phyloP scores from a whole-genome alignment of 2,888 invertebrate species.

The Sarcophaga caerulescens region DNA sequence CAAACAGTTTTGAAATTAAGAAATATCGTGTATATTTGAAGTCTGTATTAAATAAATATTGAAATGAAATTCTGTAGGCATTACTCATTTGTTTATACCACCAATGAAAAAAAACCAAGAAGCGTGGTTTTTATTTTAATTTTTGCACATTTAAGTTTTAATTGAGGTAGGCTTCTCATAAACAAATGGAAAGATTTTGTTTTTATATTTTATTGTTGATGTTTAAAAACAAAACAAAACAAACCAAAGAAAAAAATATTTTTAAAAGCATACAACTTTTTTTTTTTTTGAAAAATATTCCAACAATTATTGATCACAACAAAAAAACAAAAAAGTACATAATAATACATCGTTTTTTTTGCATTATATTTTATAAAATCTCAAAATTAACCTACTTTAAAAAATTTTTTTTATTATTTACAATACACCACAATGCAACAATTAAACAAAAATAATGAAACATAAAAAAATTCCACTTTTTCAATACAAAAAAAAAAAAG shows the following conservation, averaged over 20 bases:
- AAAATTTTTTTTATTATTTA: neutral
- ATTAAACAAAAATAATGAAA: slow-evolving; percentile 45
- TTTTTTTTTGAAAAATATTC: neutral
- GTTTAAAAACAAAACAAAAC: neutral
- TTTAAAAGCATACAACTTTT: neutral
- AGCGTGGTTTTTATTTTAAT: neutral
- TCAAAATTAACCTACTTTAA: slow-evolving; percentile 65
- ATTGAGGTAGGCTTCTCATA: slow-evolving; percentile 75
- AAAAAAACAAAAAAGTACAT: slow-evolving; percentile 13
- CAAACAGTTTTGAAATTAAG: too few relatives aligned
- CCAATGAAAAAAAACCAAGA: too few relatives aligned
- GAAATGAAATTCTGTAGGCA: too few relatives aligned
- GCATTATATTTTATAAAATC: slow-evolving; percentile 6
- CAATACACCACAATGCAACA: slow-evolving; percentile 22
- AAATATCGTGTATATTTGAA: too few relatives aligned
- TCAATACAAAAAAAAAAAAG: neutral
- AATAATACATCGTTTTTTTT: slow-evolving; percentile 16
- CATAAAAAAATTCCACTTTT: slow-evolving; percentile 41
- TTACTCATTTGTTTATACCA: too few relatives aligned
- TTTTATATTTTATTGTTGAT: neutral
- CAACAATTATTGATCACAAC: slow-evolving; percentile 4
- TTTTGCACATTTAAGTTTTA: slow-evolving; percentile 65
- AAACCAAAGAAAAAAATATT: too few relatives aligned
- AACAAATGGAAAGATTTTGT: neutral
- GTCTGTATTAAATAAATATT: too few relatives aligned